Base-by-base conservation (phyloP, 2,797 vertebrate species). In the Leptoclinus maculatus region DNA sequence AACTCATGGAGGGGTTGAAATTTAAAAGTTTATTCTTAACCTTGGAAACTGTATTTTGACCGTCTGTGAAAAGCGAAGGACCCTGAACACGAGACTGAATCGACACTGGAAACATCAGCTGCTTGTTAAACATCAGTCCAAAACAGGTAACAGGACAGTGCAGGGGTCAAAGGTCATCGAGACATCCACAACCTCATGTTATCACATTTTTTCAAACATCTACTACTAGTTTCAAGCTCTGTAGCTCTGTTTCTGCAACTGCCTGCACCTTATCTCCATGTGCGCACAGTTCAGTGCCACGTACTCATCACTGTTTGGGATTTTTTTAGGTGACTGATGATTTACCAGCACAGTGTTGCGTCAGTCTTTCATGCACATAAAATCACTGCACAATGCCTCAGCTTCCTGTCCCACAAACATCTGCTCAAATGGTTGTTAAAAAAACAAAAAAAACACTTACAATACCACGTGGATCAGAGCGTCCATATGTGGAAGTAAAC, bases 351-450 rank as follows among this genome's bases (percentile, higher is more conserved):
- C 71, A 71, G 58, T 56, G 66, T 66, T 78, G 75, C 79, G 79
- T 80, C 79, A 75, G 59, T 53, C 45, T 62, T 66, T 73, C 64
- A 59, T 83, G 66, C 76, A 83, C 68, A 53, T 83, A 62, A 89
- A 91, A 87, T 91, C 80, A 66, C 65, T 65, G 83, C 66, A 78
- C 83, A 90, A 92, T 85, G 87, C 84, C 71, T 85, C 88, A 76
- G 85, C 76, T 87, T 74, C 87, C 74, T 79, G 85, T 89, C 84
- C 86, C 73, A 79, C 70, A 91, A 91, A 90, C 92, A 92, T 93
- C 90, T 94, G 91, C 90, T 89, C 39, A 77, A 87, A 87, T 79
- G 72, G 85, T 88, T 89, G 85, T 82, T 29, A 4, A 56, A 56
- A 45, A 45, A 47, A 41, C 3, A 53, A 25, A 83, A 82, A 77